A percentile compares a stretch with the other conserved stretches of the same genome.
Conservation (phyloP, 2,113 vertebrate genomes). For the Pituophis catenifer region DNA sequence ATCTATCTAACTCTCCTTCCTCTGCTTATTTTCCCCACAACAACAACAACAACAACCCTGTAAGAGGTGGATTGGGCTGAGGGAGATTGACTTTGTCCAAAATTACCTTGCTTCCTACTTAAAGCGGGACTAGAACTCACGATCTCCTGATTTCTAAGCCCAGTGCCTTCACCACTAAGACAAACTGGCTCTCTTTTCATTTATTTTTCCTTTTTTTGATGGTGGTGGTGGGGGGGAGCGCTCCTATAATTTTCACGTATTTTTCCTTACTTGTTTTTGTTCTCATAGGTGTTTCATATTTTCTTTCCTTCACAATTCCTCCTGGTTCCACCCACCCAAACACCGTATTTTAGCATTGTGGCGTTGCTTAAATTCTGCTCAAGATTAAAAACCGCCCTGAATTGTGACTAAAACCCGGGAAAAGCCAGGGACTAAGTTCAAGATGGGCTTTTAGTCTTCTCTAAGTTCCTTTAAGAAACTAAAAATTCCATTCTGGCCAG, state of each 20-base stretch:
- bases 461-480: not conserved
- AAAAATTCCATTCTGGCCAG: not conserved
- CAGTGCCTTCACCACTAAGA: not conserved
- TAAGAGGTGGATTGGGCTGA: not conserved
- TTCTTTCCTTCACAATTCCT: not conserved
- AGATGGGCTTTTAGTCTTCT: not conserved
- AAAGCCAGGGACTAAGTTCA: not conserved
- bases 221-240: too few relatives aligned
- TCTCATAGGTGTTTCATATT: not conserved
- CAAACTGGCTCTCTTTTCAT: not conserved
- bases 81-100: not conserved
- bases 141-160: not conserved
- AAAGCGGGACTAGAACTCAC: not conserved
- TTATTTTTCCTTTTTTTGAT: not conserved
- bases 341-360: not conserved
- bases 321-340: not conserved
- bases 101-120: not conserved
- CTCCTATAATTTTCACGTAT: not conserved
- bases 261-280: not conserved
- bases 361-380: not conserved
- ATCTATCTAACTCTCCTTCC: not conserved
- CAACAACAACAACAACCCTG: not conserved
- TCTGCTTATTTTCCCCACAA: not conserved
- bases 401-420: not conserved
- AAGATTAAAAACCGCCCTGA: not conserved